A percentile compares a stretch with the other conserved stretches of the same genome.
Conservation (phyloP, 2,113 vertebrate species). For the Psammodynastes pulverulentus region DNA sequence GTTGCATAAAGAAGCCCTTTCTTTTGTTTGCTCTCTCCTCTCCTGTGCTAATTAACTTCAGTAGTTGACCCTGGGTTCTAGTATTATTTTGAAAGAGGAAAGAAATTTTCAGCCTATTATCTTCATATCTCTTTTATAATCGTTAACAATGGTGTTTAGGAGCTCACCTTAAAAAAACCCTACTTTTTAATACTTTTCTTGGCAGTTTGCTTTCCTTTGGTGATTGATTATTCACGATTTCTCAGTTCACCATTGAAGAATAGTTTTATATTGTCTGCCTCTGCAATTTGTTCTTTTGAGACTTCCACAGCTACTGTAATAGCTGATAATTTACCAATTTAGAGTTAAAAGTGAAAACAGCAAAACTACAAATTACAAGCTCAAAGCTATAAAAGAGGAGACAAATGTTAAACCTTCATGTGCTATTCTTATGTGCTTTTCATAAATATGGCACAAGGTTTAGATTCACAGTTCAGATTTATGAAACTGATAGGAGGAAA, state of each 20-base stretch:
- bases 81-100: background rate
- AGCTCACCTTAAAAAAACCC: background rate
- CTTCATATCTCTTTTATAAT: background rate
- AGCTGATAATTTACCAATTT: background rate
- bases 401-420: background rate
- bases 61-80: background rate
- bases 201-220: background rate
- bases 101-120: background rate
- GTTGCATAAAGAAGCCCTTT: background rate
- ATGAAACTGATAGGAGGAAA: background rate
- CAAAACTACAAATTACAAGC: background rate
- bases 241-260: conserved; percentile 12
- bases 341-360: background rate
- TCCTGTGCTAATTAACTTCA: background rate
- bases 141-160: background rate
- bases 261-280: conserved; percentile 2
- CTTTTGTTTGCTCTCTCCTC: background rate
- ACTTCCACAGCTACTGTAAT: background rate
- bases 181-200: background rate
- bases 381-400: background rate
- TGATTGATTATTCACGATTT: conserved; percentile 1
- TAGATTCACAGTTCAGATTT: background rate
- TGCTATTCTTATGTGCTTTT: background rate
- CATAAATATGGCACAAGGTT: background rate
- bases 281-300: background rate